Conservation (phyloP, 2,888 invertebrate genomes). For the Hybos culiciformis region DNA sequence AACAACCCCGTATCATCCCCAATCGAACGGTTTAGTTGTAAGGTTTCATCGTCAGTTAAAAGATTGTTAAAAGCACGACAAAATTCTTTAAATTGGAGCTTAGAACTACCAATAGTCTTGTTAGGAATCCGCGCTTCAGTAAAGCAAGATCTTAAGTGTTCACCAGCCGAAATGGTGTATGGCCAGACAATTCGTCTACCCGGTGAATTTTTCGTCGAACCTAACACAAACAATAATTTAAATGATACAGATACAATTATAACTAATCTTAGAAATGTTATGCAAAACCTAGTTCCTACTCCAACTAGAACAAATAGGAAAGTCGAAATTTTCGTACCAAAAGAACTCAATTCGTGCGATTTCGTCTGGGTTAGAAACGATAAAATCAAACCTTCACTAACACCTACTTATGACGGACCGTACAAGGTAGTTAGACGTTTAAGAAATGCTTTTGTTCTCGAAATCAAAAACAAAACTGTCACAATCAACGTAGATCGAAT, state of each 20-base stretch:
- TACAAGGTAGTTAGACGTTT: background rate
- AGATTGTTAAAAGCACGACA: background rate
- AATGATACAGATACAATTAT: too few species aligned
- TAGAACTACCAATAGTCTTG: background rate
- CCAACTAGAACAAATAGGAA: too few species aligned
- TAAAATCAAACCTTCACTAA: background rate
- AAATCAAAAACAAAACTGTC: too few species aligned
- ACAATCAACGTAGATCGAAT: too few species aligned
- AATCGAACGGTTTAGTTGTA: slow-evolving; percentile 8
- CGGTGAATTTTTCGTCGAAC: slow-evolving; percentile 4
- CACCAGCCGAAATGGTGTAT: slow-evolving; percentile 8
- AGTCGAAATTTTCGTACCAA: too few species aligned
- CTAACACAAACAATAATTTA: too few species aligned
- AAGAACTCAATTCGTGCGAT: too few species aligned
- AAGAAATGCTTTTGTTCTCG: background rate
- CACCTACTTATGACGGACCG: background rate
- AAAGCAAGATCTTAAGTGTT: slow-evolving; percentile 1
- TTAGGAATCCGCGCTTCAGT: slow-evolving; percentile 2
- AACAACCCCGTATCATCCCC: slow-evolving; percentile 4
- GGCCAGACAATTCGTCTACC: slow-evolving; percentile 5
- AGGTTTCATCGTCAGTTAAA: slow-evolving; percentile 9
- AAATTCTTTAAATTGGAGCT: slow-evolving; percentile 1
- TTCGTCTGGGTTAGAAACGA: background rate
- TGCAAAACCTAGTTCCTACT: background rate
- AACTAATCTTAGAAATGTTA: background rate